Percentiles rank a stretch among this genome's conserved stretches.
Evolutionary conservation across 2,888 invertebrate genomes (phyloP).

Genomic region (Dynastes maya): DNA sequence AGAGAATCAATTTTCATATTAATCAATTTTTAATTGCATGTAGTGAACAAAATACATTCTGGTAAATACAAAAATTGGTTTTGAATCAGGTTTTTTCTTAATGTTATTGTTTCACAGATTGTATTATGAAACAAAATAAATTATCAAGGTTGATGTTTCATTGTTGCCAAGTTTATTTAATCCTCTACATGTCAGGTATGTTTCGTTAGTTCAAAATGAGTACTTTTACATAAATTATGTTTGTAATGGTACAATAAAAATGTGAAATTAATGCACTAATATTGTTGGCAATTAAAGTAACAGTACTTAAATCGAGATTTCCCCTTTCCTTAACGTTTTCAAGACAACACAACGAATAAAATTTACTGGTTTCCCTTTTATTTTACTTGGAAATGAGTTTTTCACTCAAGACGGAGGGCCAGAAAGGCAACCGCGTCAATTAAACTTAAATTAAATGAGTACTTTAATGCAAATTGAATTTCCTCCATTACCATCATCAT

Average conservation of each 20-base stretch:
- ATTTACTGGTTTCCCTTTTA: background rate
- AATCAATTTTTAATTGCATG: no score
- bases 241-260: no score
- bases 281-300: constrained; percentile 9
- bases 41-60: no score
- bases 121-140: no score
- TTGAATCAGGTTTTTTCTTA: no score
- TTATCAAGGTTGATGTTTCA: background rate
- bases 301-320: background rate
- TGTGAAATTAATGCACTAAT: background rate
- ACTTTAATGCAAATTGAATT: constrained; percentile 41
- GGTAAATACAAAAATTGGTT: no score
- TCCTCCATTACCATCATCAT: constrained; percentile 35
- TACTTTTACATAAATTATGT: no score
- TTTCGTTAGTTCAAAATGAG: no score
- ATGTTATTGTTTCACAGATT: no score
- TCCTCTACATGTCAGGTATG: no score
- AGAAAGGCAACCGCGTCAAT: constrained; percentile 25
- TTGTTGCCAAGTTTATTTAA: no score
- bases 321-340: background rate
- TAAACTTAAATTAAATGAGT: constrained; percentile 36
- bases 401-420: constrained; percentile 3
- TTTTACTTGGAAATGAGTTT: constrained; percentile 5
- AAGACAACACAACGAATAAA: background rate
- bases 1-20: no score